Base-by-base conservation (phyloP, 1,140 invertebrate genomes). In the Bicyclus anynana region DNA sequence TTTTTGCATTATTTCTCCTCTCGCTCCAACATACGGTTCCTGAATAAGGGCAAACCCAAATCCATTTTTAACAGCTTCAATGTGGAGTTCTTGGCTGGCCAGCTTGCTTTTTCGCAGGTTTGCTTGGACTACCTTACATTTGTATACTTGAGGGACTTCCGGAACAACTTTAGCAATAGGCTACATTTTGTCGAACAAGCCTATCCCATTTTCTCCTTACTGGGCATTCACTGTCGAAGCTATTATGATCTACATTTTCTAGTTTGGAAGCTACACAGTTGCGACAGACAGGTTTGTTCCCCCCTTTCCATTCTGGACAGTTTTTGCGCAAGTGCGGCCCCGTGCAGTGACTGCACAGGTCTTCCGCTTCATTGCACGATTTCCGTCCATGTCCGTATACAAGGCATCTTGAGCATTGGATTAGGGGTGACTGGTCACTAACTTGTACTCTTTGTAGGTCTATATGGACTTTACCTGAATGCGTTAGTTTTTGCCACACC, bases 121-220 rank as follows among this genome's bases (percentile, higher is more conserved):
- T 0, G 40, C 50, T 44, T 64, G 56, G 3, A 7, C n/a, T 13
- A 38, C 5, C 35, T 2, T 13, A 13, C 4, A 14, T 13, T 38
- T 16, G 2, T 38, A 7, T 13, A 13, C 35, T 2, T n/a, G n/a
- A 14, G 16, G 13, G 35, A 14, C 9, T 2, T 9, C 27, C 9
- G 35, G 2, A 7, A n/a, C 46, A 35, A 14, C 56, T n/a, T 64
- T 52, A 64, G 62, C 62, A 64, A 40, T 64, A 64, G 3, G 62
- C 47, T 40, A 59, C 17, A 9, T 16, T 55, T 0, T 21, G 13
- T 9, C 62, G 14, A 0, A 40, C 50, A n/a, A 53, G 7, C 5
- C 2, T 17, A 9, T 61, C 53, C 50, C 54, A 54, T 38, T 44
- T 53, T 5, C 33, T 20, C 10, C 51, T 46, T 14, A 54, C 29